Conservation (phyloP, 2,113 vertebrate genomes). For the Vulpes ferrilata region DNA sequence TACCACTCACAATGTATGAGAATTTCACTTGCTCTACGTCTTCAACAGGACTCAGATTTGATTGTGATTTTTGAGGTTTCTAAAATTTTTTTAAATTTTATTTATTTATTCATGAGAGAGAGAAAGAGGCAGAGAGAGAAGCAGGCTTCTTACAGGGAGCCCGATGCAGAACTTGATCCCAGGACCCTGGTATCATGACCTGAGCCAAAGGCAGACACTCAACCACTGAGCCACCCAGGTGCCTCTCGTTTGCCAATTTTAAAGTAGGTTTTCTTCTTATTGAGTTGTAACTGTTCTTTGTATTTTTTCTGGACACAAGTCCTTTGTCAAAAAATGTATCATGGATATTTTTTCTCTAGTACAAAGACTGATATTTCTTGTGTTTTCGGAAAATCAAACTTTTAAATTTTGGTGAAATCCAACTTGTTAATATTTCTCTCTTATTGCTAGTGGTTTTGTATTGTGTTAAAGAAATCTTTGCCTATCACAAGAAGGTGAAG, state of each 20-base stretch:
- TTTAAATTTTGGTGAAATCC: slow-evolving; percentile 7
- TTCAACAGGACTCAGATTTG: background rate
- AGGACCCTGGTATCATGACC: too few relatives aligned
- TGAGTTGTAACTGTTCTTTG: background rate
- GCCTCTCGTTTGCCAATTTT: background rate
- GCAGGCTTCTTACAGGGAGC: too few relatives aligned
- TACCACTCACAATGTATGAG: background rate
- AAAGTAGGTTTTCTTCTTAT: background rate
- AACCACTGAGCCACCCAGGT: too few relatives aligned
- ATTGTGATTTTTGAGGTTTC: background rate
- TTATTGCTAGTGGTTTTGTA: background rate
- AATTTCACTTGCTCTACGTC: background rate
- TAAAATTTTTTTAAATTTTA: too few relatives aligned
- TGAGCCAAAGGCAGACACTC: too few relatives aligned
- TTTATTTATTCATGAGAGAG: too few relatives aligned
- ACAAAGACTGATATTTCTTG: background rate
- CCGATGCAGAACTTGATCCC: too few relatives aligned
- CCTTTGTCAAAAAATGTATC: background rate
- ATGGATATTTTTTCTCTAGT: background rate
- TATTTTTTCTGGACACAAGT: background rate
- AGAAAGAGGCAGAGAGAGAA: too few relatives aligned
- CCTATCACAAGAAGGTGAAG: background rate
- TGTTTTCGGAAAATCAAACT: background rate
- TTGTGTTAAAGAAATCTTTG: background rate
- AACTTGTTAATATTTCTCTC: background rate